Conservation (phyloP, 1,140 invertebrate genomes). For the Nephila pilipes region DNA sequence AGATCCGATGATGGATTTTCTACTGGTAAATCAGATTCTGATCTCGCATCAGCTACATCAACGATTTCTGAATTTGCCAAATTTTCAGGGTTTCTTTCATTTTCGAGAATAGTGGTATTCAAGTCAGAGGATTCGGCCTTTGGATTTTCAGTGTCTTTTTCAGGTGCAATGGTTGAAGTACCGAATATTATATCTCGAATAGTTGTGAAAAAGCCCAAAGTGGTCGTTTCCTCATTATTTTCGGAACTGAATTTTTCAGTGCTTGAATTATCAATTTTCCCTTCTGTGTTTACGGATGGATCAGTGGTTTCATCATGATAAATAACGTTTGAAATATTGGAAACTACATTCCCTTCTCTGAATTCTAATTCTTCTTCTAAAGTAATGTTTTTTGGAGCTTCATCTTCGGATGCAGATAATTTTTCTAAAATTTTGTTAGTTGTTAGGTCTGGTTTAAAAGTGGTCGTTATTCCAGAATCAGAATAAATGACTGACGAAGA, state of each 20-base stretch:
- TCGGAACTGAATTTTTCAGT: neutral
- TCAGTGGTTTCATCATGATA: neutral
- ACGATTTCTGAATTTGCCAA: neutral
- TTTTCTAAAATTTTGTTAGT: slow-evolving; percentile 19
- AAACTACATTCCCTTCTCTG: neutral
- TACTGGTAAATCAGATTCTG: slow-evolving; percentile 13
- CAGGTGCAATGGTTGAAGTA: neutral
- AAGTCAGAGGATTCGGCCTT: neutral
- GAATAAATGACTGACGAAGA: neutral
- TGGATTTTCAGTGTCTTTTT: neutral
- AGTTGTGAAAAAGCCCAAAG: neutral
- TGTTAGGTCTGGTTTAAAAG: neutral
- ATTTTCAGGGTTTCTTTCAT: neutral
- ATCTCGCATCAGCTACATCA: neutral
- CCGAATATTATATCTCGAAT: neutral
- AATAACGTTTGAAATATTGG: neutral
- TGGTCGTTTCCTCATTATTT: neutral
- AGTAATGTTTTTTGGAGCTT: slow-evolving; percentile 19
- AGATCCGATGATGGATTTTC: neutral
- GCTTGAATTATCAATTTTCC: neutral
- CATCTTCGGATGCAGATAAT: slow-evolving; percentile 7
- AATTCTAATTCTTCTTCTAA: slow-evolving; percentile 47
- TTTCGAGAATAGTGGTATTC: neutral
- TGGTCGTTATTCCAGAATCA: neutral
- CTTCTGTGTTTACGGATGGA: neutral